Base-by-base conservation (phyloP, 2,113 vertebrate genomes). In the Probosciger aterrimus region DNA sequence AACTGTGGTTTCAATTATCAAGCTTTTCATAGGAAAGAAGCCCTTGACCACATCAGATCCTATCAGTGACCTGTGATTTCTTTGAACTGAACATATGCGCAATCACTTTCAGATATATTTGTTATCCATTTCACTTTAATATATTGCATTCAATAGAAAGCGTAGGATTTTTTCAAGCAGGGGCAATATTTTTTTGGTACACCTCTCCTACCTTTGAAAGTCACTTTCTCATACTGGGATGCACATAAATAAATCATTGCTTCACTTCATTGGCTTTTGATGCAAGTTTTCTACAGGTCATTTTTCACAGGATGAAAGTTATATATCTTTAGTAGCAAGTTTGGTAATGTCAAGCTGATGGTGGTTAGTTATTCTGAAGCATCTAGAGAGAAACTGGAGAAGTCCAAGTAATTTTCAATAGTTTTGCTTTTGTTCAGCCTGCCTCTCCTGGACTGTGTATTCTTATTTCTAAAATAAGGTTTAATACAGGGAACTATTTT, bases 211-310 rank as follows among this genome's bases (percentile, higher is more conserved):
- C 31, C 43, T 82, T 94, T 92, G 59, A 79, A 90, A 91, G 70
- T 95, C 53, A 68, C 88, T 97, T 96, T 90, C 62, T 82, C 22
- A 77, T 90, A 57, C 27, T 62, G 62, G 37, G 30, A 88, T 95
- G 39, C 71, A 84, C 35, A 85, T 90, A 96, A 95, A 95, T 88
- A 96, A 96, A 96, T 92, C 92, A 86, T 95, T 92, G 76, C 41
- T 80, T 92, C 76, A 67, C 52, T 87, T 77, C 79, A 95, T 37
- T 91, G 82, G 64, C 60, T 97, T 90, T 78, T 85, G 90, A 88
- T 92, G 92, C 41, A 93, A 64, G 7, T 93, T 94, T 92, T 87
- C 68, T 94, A 78, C 88, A 95, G 69, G 53, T 57, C 89, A 84
- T 93, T 95, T 78, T 93, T 95, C 65, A 86, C 1, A 5, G 39